Evolutionary conservation across 1,140 invertebrate species (phyloP), one percentile per base, ranked within the genome.

Genomic region (Pygmarrhopalites habei): DNA sequence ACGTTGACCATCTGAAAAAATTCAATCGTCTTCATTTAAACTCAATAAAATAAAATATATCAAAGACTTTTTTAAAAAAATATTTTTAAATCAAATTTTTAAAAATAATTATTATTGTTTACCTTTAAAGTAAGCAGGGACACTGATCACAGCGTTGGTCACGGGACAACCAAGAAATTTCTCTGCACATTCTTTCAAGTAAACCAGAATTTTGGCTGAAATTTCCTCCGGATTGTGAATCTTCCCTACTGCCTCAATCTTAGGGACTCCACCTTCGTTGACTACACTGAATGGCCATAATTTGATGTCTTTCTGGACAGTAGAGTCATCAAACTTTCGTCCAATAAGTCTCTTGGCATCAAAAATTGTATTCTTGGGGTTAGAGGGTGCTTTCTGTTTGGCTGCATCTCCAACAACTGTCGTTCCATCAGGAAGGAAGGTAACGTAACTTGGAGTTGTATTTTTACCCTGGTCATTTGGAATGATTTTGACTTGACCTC

Each of bases 291-390:
- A 84, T 19, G 82, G 82, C 70, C 79, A 82, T 64, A 74, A 76
- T 72, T 82, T 81, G 23, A 81, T 75, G 70, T 83, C 82, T 55
- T 74, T 62, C 66, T 83, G 81, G 2, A 83, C 80, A 29, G 75
- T 73, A 25, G 72, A 71, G 63, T 83, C 82, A 30, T 74, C 73
- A 75, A 77, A 83, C 30, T 74, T 75, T 28, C 82, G 73, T n/a
- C 82, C 82, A 74, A 83, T 82, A 17, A 82, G 69, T 52, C 81
- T 73, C 66, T 82, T 82, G 30, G 80, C 82, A 75, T 82, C 80
- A 26, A 49, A 67, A 25, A 67, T 60, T 1, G 62, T 60, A 46
- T 64, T 64, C 57, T 67, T 5, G 10, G 62, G 57, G 17, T 62
- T 41, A 21, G 30, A 29, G 32, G 35, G 44, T 2, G 64, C 52